These are phyloP conservation scores for Craseonycteris thonglongyai DNA, from an alignment of 2,113 vertebrate genomes.

Conservation along the genomic window DNA sequence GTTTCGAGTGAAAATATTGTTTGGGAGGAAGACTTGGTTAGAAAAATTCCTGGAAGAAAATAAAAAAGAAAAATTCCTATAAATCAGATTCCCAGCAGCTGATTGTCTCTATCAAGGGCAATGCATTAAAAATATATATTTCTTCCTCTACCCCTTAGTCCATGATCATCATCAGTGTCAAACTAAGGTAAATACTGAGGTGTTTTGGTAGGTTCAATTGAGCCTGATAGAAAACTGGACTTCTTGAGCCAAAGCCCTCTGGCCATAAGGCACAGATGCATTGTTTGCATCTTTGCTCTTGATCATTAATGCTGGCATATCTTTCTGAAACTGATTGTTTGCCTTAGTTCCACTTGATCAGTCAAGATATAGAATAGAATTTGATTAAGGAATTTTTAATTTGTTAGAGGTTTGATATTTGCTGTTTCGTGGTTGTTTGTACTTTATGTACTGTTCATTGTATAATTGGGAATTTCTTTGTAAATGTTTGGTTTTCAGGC, in stretches of 20 bases:
- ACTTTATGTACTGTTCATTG: slow-evolving; percentile 36
- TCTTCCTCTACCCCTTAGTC: not conserved
- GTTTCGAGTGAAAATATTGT: slow-evolving; percentile 30
- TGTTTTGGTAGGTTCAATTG: not conserved
- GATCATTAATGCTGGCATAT: not conserved
- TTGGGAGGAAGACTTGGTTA: slow-evolving; percentile 19
- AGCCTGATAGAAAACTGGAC: not conserved
- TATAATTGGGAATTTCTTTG: slow-evolving; percentile 58
- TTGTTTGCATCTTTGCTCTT: slow-evolving; percentile 28
- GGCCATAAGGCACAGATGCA: not conserved
- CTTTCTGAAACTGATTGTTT: slow-evolving; percentile 18
- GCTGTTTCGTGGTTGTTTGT: slow-evolving; percentile 33
- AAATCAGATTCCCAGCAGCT: not conserved
- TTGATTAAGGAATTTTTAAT: not conserved
- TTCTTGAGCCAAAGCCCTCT: not conserved
- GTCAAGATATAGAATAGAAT: slow-evolving; percentile 23
- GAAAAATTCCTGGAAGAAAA: slow-evolving; percentile 27
- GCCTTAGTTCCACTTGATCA: not conserved
- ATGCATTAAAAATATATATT: not conserved
- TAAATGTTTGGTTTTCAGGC: slow-evolving; percentile 81
- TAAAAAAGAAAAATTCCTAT: slow-evolving; percentile 24
- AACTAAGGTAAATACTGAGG: not conserved
- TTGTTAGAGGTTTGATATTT: slow-evolving; percentile 20
- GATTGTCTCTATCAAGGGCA: not conserved
- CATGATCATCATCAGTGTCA: not conserved